Conservation (phyloP, 2,888 invertebrate species). For the Torymus texanus region DNA sequence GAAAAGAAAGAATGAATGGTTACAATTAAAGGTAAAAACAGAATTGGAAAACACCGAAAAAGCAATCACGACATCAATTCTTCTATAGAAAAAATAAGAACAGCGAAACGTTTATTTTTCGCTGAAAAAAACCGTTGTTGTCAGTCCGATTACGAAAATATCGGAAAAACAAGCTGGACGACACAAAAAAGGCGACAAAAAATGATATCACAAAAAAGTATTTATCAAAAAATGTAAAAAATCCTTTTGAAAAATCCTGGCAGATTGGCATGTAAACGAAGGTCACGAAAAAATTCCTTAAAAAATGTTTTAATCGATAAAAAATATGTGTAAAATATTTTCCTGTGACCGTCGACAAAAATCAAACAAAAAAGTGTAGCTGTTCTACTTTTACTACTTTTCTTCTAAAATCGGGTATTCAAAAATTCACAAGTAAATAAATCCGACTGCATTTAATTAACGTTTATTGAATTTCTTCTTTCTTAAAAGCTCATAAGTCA, state of each 20-base stretch:
- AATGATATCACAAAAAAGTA: constrained; percentile 17
- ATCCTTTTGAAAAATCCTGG: constrained; percentile 42
- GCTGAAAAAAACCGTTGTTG: constrained; percentile 2
- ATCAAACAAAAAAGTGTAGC: constrained; percentile 8
- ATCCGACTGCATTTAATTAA: constrained; percentile 30
- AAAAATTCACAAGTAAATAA: constrained; percentile 37
- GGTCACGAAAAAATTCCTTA: constrained; percentile 35
- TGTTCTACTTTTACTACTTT: no score
- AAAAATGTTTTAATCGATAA: not conserved
- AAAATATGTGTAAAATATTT: not conserved
- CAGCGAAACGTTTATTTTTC: constrained; percentile 9
- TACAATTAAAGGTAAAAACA: not conserved
- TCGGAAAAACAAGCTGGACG: constrained; percentile 28
- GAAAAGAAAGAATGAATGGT: constrained; percentile 11
- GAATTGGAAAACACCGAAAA: not conserved
- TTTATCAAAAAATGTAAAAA: constrained; percentile 41
- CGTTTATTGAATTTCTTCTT: constrained; percentile 30
- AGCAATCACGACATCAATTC: constrained; percentile 15
- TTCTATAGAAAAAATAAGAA: constrained; percentile 9
- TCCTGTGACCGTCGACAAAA: constrained; percentile 43
- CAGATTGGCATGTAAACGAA: constrained; percentile 55
- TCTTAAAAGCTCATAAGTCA: constrained; percentile 44
- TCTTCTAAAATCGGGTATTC: constrained; percentile 25
- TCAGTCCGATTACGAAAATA: constrained; percentile 29
- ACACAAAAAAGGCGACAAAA: constrained; percentile 24